Percentiles rank a stretch among this genome's conserved stretches.
Evolutionary conservation across 2,113 vertebrate genomes (phyloP).

Genomic region (Pygoscelis antarcticus): DNA sequence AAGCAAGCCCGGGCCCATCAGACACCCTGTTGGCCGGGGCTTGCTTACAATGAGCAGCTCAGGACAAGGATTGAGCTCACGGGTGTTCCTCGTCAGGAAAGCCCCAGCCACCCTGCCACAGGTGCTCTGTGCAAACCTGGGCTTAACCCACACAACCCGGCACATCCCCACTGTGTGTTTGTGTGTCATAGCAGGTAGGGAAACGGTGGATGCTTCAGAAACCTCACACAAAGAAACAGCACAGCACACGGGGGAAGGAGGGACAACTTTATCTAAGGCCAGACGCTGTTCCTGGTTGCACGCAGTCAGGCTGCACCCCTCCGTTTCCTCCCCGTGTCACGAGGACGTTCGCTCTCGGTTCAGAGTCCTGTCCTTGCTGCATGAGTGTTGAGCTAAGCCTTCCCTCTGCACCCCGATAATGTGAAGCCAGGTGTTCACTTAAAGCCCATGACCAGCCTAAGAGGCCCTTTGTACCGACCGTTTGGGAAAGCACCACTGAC

Average conservation of each 20-base stretch:
- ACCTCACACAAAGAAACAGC: neutral
- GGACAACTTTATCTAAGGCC: neutral
- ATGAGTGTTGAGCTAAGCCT: neutral
- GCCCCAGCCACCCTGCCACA: rapidly evolving
- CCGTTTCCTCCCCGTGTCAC: rapidly evolving
- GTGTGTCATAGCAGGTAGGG: rapidly evolving
- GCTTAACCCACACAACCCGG: rapidly evolving
- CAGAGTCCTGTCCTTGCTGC: neutral
- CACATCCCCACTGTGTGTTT: rapidly evolving
- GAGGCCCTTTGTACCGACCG: rapidly evolving
- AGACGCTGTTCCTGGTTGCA: neutral
- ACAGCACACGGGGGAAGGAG: neutral
- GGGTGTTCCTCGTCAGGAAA: rapidly evolving
- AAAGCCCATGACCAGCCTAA: neutral
- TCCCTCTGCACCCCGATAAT: neutral
- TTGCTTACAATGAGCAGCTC: neutral
- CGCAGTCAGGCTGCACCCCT: rapidly evolving
- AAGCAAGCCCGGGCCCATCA: rapidly evolving
- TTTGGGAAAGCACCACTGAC: neutral
- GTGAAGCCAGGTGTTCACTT: rapidly evolving
- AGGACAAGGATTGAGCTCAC: neutral
- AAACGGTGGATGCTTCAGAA: rapidly evolving
- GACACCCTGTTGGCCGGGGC: neutral
- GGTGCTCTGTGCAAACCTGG: neutral
- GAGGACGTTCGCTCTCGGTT: rapidly evolving